Percentiles rank a stretch among this genome's conserved stretches.
These are phyloP conservation scores for Chouioia cunea DNA, from an alignment of 2,888 invertebrate species.

Conservation along the genomic window DNA sequence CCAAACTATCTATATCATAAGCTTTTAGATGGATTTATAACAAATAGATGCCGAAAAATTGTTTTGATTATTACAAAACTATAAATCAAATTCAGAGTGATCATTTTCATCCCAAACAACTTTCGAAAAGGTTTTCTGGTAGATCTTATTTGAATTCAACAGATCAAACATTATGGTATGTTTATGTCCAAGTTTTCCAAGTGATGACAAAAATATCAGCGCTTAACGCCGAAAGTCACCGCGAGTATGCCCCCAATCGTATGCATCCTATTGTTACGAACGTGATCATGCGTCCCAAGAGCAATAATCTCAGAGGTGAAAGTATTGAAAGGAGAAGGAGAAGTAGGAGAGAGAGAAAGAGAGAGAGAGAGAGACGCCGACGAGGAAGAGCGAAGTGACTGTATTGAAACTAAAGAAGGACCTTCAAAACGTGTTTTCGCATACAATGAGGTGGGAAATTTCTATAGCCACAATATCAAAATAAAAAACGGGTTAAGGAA, in stretches of 20 bases:
- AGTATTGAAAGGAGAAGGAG: slow-evolving; percentile 9
- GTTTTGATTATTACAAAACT: too few species aligned
- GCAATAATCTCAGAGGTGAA: slow-evolving; percentile 8
- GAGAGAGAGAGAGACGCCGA: background rate
- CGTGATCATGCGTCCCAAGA: background rate
- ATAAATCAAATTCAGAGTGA: too few species aligned
- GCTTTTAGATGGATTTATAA: too few species aligned
- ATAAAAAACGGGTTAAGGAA: background rate
- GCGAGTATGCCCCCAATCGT: background rate
- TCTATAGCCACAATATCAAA: background rate
- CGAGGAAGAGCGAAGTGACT: background rate
- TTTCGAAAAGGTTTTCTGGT: too few species aligned
- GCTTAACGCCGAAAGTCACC: background rate
- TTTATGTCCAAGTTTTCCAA: too few species aligned
- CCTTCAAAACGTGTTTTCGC: background rate
- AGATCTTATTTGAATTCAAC: too few species aligned
- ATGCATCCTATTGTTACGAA: slow-evolving; percentile 4
- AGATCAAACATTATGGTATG: too few species aligned
- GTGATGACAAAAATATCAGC: too few species aligned
- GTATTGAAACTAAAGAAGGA: slow-evolving; percentile 14
- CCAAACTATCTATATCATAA: too few species aligned
- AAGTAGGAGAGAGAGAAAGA: slow-evolving; percentile 13
- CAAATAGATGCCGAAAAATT: too few species aligned
- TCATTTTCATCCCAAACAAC: too few species aligned
- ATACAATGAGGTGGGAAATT: too few species aligned